Percentiles rank a stretch among this genome's conserved stretches.
These are phyloP conservation scores for Heteronetta atricapilla DNA, from an alignment of 2,113 vertebrate genomes.

Conservation along the genomic window DNA sequence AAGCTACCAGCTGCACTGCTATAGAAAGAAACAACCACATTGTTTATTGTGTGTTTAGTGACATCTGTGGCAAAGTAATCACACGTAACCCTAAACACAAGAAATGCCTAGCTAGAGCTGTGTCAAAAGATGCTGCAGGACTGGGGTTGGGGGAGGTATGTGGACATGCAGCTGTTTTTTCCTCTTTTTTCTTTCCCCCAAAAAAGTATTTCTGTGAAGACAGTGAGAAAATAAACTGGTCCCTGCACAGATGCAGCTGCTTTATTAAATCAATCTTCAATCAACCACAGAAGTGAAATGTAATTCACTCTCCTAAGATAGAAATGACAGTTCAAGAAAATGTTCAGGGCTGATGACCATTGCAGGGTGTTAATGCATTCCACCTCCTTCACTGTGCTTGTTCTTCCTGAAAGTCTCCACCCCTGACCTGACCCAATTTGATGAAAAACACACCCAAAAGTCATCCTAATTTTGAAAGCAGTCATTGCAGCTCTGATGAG, in stretches of 20 bases:
- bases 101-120: not conserved
- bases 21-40: not conserved
- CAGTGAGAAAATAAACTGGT: not conserved
- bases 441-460: not conserved
- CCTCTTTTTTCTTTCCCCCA: accelerated
- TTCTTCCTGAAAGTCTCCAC: not conserved
- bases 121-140: not conserved
- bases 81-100: not conserved
- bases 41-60: not conserved
- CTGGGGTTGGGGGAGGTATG: not conserved
- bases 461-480: not conserved
- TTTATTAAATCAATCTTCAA: not conserved
- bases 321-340: not conserved
- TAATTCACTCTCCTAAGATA: not conserved
- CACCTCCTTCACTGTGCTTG: not conserved
- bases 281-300: not conserved
- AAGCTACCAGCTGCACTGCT: not conserved
- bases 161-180: not conserved
- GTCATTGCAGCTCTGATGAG: not conserved
- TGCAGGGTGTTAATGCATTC: not conserved
- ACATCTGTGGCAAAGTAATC: not conserved
- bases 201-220: not conserved
- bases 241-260: not conserved
- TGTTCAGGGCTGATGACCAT: not conserved
- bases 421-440: not conserved